A percentile compares a stretch with the other conserved stretches of the same genome.
These are phyloP conservation scores for Lepidostoma basale DNA, from an alignment of 1,140 invertebrate genomes.

Conservation along the genomic window DNA sequence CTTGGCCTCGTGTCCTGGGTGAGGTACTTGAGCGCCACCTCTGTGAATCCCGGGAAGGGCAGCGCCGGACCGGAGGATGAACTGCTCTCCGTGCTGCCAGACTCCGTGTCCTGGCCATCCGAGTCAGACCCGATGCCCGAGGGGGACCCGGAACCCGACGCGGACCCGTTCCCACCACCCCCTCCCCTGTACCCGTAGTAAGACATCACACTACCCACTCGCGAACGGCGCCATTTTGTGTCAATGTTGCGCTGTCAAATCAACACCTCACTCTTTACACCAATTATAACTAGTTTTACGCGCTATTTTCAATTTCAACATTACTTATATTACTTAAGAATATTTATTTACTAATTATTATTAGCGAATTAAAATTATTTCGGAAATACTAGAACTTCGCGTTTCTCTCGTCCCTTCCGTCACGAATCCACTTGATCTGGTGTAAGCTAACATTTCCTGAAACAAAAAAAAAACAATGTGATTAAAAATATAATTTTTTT, in stretches of 20 bases:
- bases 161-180: constrained; percentile 47
- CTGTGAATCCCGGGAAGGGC: constrained; percentile 88
- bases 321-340: no score
- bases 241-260: no score
- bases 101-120: constrained; percentile 59
- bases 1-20: constrained; percentile 85
- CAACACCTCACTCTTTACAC: no score
- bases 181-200: constrained; percentile 59
- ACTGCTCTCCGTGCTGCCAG: constrained; percentile 59
- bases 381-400: background rate
- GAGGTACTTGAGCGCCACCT: constrained; percentile 81
- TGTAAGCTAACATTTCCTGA: background rate
- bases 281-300: no score
- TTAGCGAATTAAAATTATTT: no score
- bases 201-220: constrained; percentile 50
- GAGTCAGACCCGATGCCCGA: constrained; percentile 66
- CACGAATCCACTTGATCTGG: background rate
- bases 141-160: constrained; percentile 55
- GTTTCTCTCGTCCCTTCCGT: background rate
- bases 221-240: background rate
- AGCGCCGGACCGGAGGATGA: constrained; percentile 69
- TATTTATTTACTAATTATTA: no score
- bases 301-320: no score
- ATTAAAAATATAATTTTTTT: background rate
- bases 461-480: constrained; percentile 3